A percentile compares a stretch with the other conserved stretches of the same genome.
phyloP scores from a whole-genome alignment of 2,888 invertebrate species.

The Cactoblastis cactorum region DNA sequence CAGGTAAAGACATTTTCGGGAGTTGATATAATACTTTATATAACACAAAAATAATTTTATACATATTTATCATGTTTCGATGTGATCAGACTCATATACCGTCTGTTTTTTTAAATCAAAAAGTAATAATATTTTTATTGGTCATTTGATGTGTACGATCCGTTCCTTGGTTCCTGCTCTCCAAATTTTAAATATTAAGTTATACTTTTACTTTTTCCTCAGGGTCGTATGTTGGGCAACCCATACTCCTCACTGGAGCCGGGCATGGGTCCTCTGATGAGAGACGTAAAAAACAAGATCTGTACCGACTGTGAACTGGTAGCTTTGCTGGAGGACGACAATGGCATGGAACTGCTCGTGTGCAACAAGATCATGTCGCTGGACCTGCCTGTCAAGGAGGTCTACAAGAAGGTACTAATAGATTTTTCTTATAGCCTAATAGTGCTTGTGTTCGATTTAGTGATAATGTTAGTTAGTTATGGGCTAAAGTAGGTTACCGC shows the following conservation, averaged over 20 bases:
- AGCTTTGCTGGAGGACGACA: constrained; percentile 98
- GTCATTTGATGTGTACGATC: too few relatives aligned
- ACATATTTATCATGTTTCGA: neutral
- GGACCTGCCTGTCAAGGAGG: constrained; percentile 96
- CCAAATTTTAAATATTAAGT: too few relatives aligned
- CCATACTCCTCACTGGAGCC: constrained; percentile 97
- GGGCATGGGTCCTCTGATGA: constrained; percentile 97
- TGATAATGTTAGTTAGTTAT: too few relatives aligned
- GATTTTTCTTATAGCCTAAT: too few relatives aligned
- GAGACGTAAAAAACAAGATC: constrained; percentile 99
- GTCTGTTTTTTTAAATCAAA: too few relatives aligned
- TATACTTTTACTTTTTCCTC: constrained; percentile 21
- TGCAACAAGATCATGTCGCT: constrained; percentile 99
- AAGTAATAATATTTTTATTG: too few relatives aligned
- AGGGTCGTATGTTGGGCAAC: constrained; percentile 98
- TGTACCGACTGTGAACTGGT: constrained; percentile 98
- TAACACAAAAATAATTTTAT: too few relatives aligned
- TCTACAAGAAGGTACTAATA: constrained; percentile 86
- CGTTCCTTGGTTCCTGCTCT: too few relatives aligned
- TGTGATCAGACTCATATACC: too few relatives aligned
- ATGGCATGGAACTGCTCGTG: constrained; percentile 98
- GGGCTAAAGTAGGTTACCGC: too few relatives aligned
- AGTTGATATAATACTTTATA: too few relatives aligned
- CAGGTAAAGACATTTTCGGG: constrained; percentile 75
- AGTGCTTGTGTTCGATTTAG: too few relatives aligned